phyloP scores from a whole-genome alignment of 2,888 invertebrate species.

The Ectemnius cavifrons region DNA sequence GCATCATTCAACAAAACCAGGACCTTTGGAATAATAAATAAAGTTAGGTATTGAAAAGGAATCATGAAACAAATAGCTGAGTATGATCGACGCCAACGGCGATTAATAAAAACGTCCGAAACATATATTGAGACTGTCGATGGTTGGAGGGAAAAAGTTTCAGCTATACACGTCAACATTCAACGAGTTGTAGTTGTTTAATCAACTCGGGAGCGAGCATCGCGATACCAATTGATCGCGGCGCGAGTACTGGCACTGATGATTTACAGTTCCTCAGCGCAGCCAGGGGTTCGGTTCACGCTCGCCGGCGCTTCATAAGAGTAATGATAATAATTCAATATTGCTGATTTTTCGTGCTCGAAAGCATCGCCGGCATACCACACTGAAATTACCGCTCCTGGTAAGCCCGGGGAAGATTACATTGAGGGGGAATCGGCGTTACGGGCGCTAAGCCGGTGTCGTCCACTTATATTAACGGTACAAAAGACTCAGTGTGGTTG shows the following conservation, averaged over 20 bases:
- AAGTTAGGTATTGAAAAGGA: too few species aligned
- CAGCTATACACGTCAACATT: too few species aligned
- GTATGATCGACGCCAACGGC: neutral
- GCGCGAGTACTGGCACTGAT: constrained; percentile 16
- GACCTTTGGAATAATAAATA: too few species aligned
- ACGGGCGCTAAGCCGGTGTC: constrained; percentile 34
- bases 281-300: constrained; percentile 26
- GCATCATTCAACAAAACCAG: too few species aligned
- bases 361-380: constrained; percentile 24
- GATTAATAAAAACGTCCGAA: too few species aligned
- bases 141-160: too few species aligned
- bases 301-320: constrained; percentile 32
- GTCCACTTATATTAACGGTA: constrained; percentile 63
- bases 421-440: constrained; percentile 34
- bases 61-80: too few species aligned
- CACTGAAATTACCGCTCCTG: constrained; percentile 46
- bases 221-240: constrained; percentile 24
- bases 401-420: constrained; percentile 4
- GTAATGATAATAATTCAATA: constrained; percentile 58
- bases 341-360: constrained; percentile 43
- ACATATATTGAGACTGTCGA: too few species aligned
- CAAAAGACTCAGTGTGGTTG: neutral
- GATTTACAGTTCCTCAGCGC: too few species aligned
- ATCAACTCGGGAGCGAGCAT: constrained; percentile 24
- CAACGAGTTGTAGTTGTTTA: constrained; percentile 48